Percentiles rank a stretch among this genome's conserved stretches.
These are phyloP conservation scores for Melitaea cinxia DNA, from an alignment of 1,140 invertebrate genomes.

Conservation along the genomic window DNA sequence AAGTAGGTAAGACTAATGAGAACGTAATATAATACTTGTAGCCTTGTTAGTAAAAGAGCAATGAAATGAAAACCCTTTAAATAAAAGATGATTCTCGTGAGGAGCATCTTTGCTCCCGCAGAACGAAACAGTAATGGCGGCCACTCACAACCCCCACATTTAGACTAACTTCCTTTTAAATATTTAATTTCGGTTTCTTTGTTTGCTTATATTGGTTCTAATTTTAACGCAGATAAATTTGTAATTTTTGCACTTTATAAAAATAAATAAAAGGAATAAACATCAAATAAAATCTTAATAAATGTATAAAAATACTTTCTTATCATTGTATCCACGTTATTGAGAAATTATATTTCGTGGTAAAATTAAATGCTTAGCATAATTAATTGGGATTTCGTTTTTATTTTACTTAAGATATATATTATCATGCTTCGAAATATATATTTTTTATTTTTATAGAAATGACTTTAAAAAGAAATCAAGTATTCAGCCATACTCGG, in stretches of 20 bases:
- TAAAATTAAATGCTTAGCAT: no score
- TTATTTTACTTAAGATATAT: no score
- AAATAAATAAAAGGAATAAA: no score
- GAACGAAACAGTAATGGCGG: constrained; percentile 55
- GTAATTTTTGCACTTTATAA: not conserved
- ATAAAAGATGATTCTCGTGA: constrained; percentile 63
- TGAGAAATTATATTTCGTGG: no score
- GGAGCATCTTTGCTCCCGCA: constrained; percentile 44
- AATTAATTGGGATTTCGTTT: no score
- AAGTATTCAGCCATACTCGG: no score
- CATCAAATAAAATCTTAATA: no score
- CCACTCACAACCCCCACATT: constrained; percentile 49
- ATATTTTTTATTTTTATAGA: no score
- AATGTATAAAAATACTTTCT: no score
- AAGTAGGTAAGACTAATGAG: constrained; percentile 1
- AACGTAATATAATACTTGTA: constrained; percentile 24
- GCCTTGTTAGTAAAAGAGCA: constrained; percentile 37
- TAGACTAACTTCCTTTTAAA: constrained; percentile 60
- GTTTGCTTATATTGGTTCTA: constrained; percentile 47
- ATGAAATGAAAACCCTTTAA: constrained; percentile 56
- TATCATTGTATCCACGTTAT: no score
- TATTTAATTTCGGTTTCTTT: constrained; percentile 62
- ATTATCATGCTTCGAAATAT: no score
- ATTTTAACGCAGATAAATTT: constrained; percentile 9
- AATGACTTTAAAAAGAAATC: no score